These are phyloP conservation scores for Drosophila dives DNA, from an alignment of 2,888 invertebrate species.

Conservation along the genomic window DNA sequence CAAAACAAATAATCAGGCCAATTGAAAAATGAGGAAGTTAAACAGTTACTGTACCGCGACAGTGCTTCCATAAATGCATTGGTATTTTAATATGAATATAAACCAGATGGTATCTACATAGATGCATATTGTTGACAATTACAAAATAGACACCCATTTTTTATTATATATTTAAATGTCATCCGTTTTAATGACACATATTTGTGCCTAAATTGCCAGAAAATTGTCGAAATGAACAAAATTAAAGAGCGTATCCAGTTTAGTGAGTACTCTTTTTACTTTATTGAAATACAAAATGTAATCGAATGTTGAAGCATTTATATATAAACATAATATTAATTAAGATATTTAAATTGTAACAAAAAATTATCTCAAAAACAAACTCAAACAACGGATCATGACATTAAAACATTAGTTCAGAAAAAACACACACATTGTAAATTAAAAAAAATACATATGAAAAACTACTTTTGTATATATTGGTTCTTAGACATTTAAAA, in stretches of 20 bases:
- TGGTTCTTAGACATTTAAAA: slow-evolving; percentile 86
- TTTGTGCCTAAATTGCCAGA: slow-evolving; percentile 63
- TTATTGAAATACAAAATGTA: slow-evolving; percentile 45
- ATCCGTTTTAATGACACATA: slow-evolving; percentile 28
- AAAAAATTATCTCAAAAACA: not conserved
- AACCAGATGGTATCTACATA: not conserved
- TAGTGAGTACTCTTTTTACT: slow-evolving; percentile 14
- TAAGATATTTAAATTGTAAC: slow-evolving; percentile 1
- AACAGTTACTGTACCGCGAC: slow-evolving; percentile 15
- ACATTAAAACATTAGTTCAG: not conserved
- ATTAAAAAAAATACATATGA: not conserved
- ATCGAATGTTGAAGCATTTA: slow-evolving; percentile 25
- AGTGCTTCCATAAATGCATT: not conserved
- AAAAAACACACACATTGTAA: slow-evolving; percentile 1
- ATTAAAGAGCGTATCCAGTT: slow-evolving; percentile 20
- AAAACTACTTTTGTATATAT: not conserved
- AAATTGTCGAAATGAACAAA: slow-evolving; percentile 53
- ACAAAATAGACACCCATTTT: not conserved
- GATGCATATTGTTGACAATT: not conserved
- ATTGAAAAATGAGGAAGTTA: slow-evolving; percentile 44
- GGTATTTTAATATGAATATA: not conserved
- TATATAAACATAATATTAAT: slow-evolving; percentile 4
- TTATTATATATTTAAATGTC: slow-evolving; percentile 14
- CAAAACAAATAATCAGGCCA: slow-evolving; percentile 28
- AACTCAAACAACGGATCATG: not conserved